Evolutionary conservation across 2,888 invertebrate genomes (phyloP), one percentile per base, ranked within the genome.

Genomic region (Tetragnatha montana): DNA sequence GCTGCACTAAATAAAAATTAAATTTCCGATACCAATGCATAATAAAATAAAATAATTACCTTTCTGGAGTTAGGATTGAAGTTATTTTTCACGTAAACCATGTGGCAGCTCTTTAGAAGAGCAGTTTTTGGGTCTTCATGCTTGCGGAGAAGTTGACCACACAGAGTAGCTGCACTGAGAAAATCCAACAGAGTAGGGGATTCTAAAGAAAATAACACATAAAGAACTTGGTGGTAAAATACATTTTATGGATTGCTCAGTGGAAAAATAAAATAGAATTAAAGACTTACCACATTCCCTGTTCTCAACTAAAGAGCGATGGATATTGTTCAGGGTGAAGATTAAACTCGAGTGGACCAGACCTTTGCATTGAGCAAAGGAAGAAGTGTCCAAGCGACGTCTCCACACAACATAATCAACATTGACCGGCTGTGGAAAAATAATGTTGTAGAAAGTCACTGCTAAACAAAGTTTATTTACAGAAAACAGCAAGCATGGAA

Each of bases 71-170:
- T 71, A 22, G 60, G 80, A 6, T 94, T 94, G 6, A 95, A 92
- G 12, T 95, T 94, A 69, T 95, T 94, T 92, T 95, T 95, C 6
- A 95, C 95, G 92, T 96, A 96, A 17, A 96, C 95, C 92, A 96
- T 96, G 0, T 95, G 93, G 91, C 95, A 95, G 88, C 95, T 95
- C 81, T 94, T 94, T 4, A 93, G 92, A 89, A 96, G 93, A 0
- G 96, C 95, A n/a, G 94, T 93, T 14, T 93, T 92, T n/a, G 94
- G 93, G 0, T 94, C 93, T 81, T 95, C 94, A 0, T 96, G 96
- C 80, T 96, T 94, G 3, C 95, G 93, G 71, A 95, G 93, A 93
- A 96, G 95, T 93, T 96, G 96, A 81, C 94, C 94, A 71, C 95
- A 94, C 88, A 96, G 93, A 92, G 95, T 95, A 0, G 95, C 95